phyloP scores from a whole-genome alignment of 2,113 vertebrate genomes.

The Acinonyx jubatus region DNA sequence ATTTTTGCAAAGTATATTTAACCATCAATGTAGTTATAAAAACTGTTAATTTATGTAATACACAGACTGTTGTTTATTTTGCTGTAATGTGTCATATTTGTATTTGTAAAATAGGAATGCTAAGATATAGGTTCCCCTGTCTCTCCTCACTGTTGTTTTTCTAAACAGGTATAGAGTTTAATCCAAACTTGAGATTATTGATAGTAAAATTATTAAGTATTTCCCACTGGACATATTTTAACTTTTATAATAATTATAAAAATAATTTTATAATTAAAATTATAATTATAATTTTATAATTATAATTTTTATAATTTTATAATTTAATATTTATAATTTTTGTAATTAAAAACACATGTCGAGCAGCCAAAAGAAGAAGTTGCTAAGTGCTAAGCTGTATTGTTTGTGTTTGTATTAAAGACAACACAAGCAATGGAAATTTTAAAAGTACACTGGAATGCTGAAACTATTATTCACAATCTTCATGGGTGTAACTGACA shows the following conservation, averaged over 20 bases:
- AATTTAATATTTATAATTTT: neutral
- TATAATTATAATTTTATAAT: no score
- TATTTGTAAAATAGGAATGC: neutral
- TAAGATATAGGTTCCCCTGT: neutral
- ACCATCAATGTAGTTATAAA: neutral
- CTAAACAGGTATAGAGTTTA: neutral
- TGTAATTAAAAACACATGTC: neutral
- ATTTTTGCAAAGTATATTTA: neutral
- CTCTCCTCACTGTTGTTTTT: neutral
- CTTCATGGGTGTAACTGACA: neutral
- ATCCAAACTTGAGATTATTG: neutral
- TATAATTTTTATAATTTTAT: no score
- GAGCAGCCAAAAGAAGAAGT: neutral
- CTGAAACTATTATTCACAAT: neutral
- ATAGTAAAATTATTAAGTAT: neutral
- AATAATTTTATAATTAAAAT: no score
- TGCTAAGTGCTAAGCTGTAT: neutral
- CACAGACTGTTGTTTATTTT: neutral
- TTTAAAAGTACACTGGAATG: neutral
- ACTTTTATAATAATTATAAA: neutral
- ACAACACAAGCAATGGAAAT: neutral
- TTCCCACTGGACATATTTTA: neutral
- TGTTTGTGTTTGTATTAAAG: neutral
- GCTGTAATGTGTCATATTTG: neutral
- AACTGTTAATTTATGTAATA: neutral